Percentiles rank a stretch among this genome's conserved stretches.
Conservation (phyloP, 2,113 vertebrate genomes). For the Tretioscincus oriximinensis region DNA sequence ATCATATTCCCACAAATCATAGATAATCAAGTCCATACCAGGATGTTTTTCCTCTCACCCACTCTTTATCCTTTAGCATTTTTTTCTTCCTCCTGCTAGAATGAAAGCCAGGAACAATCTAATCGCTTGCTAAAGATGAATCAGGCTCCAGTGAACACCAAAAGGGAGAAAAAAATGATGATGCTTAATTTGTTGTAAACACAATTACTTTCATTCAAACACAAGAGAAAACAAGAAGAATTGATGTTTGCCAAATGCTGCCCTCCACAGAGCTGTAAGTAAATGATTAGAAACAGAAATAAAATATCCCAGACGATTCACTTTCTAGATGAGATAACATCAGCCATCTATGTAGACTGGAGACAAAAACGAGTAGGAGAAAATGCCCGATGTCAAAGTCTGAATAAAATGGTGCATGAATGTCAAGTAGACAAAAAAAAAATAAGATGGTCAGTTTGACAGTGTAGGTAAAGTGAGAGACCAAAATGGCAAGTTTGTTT, state of each 20-base stretch:
- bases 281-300: slow-evolving; percentile 52
- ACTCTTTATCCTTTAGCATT: background rate
- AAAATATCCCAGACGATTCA: slow-evolving; percentile 24
- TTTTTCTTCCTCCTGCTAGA: slow-evolving; percentile 37
- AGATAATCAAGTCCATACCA: background rate
- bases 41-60: background rate
- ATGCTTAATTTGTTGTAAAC: slow-evolving; percentile 54
- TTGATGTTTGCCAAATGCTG: slow-evolving; percentile 41
- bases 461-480: background rate
- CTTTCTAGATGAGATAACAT: slow-evolving; percentile 50
- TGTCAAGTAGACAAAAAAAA: background rate
- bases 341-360: slow-evolving; percentile 26
- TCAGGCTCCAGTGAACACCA: slow-evolving; percentile 15
- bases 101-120: slow-evolving; percentile 45
- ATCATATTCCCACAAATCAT: slow-evolving; percentile 28
- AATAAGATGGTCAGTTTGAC: slow-evolving; percentile 10
- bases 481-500: background rate
- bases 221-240: slow-evolving; percentile 57
- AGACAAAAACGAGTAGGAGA: slow-evolving; percentile 25
- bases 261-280: slow-evolving; percentile 48
- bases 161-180: slow-evolving; percentile 28
- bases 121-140: slow-evolving; percentile 41
- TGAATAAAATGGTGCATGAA: background rate
- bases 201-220: slow-evolving; percentile 59
- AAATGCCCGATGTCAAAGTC: slow-evolving; percentile 17